Evolutionary conservation across 2,113 vertebrate species (phyloP), one percentile per base, ranked within the genome.

Genomic region (Guaruba guarouba): DNA sequence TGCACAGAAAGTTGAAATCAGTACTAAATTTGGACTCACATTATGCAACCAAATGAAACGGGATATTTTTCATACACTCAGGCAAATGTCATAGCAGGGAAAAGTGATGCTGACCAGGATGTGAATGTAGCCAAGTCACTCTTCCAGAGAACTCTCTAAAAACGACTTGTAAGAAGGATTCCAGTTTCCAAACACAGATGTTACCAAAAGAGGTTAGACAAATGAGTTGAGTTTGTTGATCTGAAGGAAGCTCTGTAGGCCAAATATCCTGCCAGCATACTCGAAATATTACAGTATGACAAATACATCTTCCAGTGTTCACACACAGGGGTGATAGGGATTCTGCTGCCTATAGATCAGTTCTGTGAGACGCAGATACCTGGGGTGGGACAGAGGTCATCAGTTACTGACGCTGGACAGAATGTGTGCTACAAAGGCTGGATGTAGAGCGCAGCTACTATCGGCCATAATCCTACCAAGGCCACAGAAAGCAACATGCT

Each of bases 71-170:
- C 71, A 93, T 71, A 93, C 29, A 78, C 73, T 75, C 51, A 79
- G 73, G 48, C 76, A 79, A 88, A 92, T 67, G 88, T 94, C 94
- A 92, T 23, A 81, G 52, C 86, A 68, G 59, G 29, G 77, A 48
- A 92, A 88, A 88, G 73, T 86, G 85, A 94, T 86, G 55, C 75
- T 91, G 74, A 96, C 70, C 90, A 85, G 81, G 49, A 59, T 28
- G 11, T 57, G 76, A 94, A 74, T 49, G 51, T 70, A 44, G 92
- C 80, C 90, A 86, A 94, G 66, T 35, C 52, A 62, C 14, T 90
- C 49, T 95, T 95, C 82, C 93, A 92, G 57, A 93, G 86, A 96
- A 91, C 76, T 84, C 68, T 74, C 64, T 27, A 92, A 68, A 88
- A 90, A 63, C 0, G 0, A 69, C 35, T 75, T 64, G 2, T 57